Percentiles rank a stretch among this genome's conserved stretches.
Evolutionary conservation across 2,113 vertebrate species (phyloP).

Genomic region (Balaenoptera acutorostrata): DNA sequence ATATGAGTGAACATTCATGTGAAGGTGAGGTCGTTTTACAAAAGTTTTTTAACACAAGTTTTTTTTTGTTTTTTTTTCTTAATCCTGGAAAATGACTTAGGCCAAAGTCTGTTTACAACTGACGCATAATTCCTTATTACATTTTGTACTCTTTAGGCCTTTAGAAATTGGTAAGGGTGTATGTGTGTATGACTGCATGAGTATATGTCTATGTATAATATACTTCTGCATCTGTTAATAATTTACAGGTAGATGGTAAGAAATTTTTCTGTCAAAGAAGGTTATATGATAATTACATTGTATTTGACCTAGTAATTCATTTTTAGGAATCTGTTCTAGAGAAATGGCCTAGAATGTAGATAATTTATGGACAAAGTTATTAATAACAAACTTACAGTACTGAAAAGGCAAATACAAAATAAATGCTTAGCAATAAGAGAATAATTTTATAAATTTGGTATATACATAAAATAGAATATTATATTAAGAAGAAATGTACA

Average conservation of each 20-base stretch:
- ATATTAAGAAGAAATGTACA: not conserved
- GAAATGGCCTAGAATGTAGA: not conserved
- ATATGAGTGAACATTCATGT: not conserved
- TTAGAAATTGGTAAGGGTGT: not conserved
- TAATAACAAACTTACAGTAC: not conserved
- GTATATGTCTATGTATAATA: not conserved
- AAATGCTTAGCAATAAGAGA: not conserved
- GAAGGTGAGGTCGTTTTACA: not conserved
- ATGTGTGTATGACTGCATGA: not conserved
- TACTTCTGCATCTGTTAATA: slow-evolving; percentile 31
- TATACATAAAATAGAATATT: not conserved
- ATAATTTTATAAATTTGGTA: not conserved
- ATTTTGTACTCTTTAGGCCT: not conserved
- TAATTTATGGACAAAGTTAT: slow-evolving; percentile 4
- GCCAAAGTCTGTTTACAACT: not conserved
- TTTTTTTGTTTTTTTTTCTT: not conserved
- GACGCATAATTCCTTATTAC: not conserved
- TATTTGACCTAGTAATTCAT: not conserved
- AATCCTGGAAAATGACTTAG: not conserved
- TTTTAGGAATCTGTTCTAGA: slow-evolving; percentile 26
- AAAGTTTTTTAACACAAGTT: not conserved
- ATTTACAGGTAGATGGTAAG: not conserved
- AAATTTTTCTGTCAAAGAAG: slow-evolving; percentile 18
- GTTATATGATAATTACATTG: not conserved
- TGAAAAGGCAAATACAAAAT: not conserved